These are phyloP conservation scores for Noctua fimbriata DNA, from an alignment of 2,888 invertebrate species.

Conservation along the genomic window DNA sequence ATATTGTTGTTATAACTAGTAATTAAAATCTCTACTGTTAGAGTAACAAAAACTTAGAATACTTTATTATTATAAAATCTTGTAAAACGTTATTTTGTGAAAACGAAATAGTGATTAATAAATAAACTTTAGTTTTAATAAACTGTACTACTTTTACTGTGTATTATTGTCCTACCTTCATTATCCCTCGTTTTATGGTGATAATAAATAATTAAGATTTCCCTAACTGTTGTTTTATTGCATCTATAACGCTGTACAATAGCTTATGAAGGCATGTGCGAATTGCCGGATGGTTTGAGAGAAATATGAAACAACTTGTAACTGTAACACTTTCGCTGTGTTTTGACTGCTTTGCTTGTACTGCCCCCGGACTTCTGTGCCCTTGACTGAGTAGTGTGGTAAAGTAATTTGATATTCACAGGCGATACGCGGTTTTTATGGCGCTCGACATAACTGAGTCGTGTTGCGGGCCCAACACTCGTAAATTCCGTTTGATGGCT, in stretches of 20 bases:
- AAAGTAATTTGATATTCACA: constrained; percentile 63
- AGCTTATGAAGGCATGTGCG: constrained; percentile 71
- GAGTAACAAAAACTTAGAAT: constrained; percentile 75
- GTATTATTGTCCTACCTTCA: constrained; percentile 69
- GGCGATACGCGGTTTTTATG: constrained; percentile 54
- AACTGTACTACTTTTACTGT: constrained; percentile 73
- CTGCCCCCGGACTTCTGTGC: constrained; percentile 14
- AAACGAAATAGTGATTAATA: constrained; percentile 66
- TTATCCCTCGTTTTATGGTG: constrained; percentile 74
- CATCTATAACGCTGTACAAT: constrained; percentile 78
- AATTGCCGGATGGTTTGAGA: constrained; percentile 44
- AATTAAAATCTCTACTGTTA: constrained; percentile 72
- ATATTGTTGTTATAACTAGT: constrained; percentile 69
- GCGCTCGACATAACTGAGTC: constrained; percentile 50
- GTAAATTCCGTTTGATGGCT: constrained; percentile 59
- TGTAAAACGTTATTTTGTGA: constrained; percentile 66
- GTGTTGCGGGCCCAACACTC: constrained; percentile 36
- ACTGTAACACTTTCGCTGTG: constrained; percentile 30
- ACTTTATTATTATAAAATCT: constrained; percentile 73
- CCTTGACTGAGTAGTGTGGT: constrained; percentile 49
- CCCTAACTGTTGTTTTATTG: constrained; percentile 84
- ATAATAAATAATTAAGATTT: constrained; percentile 81
- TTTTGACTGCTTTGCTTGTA: constrained; percentile 15
- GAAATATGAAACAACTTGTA: constrained; percentile 55
- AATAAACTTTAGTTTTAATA: constrained; percentile 74